These are phyloP conservation scores for Larimichthys polyactis DNA, from an alignment of 2,113 vertebrate species.

Conservation along the genomic window DNA sequence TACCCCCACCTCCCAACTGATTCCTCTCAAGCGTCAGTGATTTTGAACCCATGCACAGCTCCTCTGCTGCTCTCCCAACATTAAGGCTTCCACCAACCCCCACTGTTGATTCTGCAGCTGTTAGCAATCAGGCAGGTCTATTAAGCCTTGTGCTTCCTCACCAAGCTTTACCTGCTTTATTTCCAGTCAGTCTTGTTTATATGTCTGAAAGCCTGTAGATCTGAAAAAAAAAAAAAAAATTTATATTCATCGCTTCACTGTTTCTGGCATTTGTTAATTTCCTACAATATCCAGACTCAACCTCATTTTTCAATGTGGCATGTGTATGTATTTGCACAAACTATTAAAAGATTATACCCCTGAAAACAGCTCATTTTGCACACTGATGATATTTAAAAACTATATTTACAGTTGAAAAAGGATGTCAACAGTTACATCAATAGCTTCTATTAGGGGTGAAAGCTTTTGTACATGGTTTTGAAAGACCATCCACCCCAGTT, in stretches of 20 bases:
- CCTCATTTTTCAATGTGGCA: slow-evolving; percentile 17
- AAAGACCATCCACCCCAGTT: background rate
- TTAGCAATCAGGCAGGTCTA: slow-evolving; percentile 32
- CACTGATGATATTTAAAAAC: background rate
- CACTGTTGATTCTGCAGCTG: slow-evolving; percentile 30
- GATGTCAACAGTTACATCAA: background rate
- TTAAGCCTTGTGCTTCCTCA: slow-evolving; percentile 24
- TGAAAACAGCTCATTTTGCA: slow-evolving; percentile 6
- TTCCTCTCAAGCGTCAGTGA: slow-evolving; percentile 40
- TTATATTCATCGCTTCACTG: background rate
- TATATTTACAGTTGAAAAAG: slow-evolving; percentile 5
- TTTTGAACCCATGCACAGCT: slow-evolving; percentile 40
- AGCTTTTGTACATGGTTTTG: background rate
- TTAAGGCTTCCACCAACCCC: slow-evolving; percentile 34
- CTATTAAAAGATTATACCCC: slow-evolving; percentile 20
- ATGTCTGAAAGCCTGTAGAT: background rate
- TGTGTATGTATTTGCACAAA: slow-evolving; percentile 17
- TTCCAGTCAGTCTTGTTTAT: background rate
- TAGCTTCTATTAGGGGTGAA: background rate
- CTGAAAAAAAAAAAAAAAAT: slow-evolving; percentile 1
- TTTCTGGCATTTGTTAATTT: slow-evolving; percentile 6
- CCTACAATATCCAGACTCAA: background rate
- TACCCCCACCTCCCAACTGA: slow-evolving; percentile 6
- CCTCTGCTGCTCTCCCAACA: slow-evolving; percentile 21
- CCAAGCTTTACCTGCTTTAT: slow-evolving; percentile 6